phyloP scores from a whole-genome alignment of 1,140 invertebrate species.

The Drosophila busckii region DNA sequence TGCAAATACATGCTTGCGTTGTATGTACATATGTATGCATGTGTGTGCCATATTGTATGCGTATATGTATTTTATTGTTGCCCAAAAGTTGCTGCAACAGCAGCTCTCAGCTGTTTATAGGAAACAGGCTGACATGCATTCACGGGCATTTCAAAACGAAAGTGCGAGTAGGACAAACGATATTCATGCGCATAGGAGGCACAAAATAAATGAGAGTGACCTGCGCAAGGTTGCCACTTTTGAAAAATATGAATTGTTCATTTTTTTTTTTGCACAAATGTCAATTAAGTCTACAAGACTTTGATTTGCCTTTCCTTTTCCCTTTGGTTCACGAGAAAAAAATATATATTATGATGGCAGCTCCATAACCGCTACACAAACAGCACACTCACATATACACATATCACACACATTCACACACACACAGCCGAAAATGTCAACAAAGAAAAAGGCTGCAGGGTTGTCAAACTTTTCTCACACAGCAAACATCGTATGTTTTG shows the following conservation, averaged over 20 bases:
- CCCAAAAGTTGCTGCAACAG: slow-evolving; percentile 31
- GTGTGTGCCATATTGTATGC: too few relatives aligned
- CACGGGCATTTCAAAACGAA: slow-evolving; percentile 1
- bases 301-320: not conserved
- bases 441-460: slow-evolving; percentile 42
- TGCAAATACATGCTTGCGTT: slow-evolving; percentile 8
- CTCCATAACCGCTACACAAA: slow-evolving; percentile 2
- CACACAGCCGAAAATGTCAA: slow-evolving; percentile 36
- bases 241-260: slow-evolving; percentile 8
- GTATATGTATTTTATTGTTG: slow-evolving; percentile 24
- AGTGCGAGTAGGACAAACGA: slow-evolving; percentile 29
- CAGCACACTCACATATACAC: too few relatives aligned
- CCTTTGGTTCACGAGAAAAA: not conserved
- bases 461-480: slow-evolving; percentile 23
- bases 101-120: slow-evolving; percentile 57
- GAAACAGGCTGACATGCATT: slow-evolving; percentile 26
- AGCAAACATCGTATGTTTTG: slow-evolving; percentile 7
- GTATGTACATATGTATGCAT: not conserved
- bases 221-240: slow-evolving; percentile 37
- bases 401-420: slow-evolving; percentile 11
- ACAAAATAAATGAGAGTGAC: slow-evolving; percentile 30
- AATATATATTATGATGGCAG: slow-evolving; percentile 8
- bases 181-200: slow-evolving; percentile 29
- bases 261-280: slow-evolving; percentile 3
- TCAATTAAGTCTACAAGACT: not conserved